phyloP scores from a whole-genome alignment of 2,113 vertebrate species.

The Oncorhynchus tshawytscha region DNA sequence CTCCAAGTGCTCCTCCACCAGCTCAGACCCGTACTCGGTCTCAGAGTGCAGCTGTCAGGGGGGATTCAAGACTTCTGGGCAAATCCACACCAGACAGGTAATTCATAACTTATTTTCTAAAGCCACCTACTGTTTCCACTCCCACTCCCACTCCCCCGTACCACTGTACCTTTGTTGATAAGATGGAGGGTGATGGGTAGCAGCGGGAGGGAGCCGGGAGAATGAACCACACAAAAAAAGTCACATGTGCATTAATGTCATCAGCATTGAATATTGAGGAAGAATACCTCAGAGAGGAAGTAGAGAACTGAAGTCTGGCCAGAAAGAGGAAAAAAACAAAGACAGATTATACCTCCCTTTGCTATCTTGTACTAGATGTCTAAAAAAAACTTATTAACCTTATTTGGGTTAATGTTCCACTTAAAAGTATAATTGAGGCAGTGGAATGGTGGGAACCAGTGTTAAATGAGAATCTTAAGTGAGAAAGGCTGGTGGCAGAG shows the following conservation, averaged over 20 bases:
- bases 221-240: conserved; percentile 49
- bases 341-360: conserved; percentile 10
- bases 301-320: background rate
- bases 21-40: conserved; percentile 97
- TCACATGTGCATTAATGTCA: conserved; percentile 60
- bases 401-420: conserved; percentile 37
- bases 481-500: conserved; percentile 54
- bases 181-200: conserved; percentile 59
- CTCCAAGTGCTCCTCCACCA: conserved; percentile 97
- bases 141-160: conserved; percentile 60
- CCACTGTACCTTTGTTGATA: conserved; percentile 58
- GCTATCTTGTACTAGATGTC: no score
- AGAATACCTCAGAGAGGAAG: background rate
- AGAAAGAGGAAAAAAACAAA: background rate
- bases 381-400: conserved; percentile 11
- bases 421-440: conserved; percentile 29
- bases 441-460: conserved; percentile 32
- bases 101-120: conserved; percentile 79
- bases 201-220: conserved; percentile 56
- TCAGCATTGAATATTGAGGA: conserved; percentile 55
- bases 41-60: conserved; percentile 96
- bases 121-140: conserved; percentile 48
- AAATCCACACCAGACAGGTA: conserved; percentile 96
- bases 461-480: conserved; percentile 43
- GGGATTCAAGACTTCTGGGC: conserved; percentile 91